Conservation (phyloP, 2,888 invertebrate genomes). For the Drosophila nr. fundita region DNA sequence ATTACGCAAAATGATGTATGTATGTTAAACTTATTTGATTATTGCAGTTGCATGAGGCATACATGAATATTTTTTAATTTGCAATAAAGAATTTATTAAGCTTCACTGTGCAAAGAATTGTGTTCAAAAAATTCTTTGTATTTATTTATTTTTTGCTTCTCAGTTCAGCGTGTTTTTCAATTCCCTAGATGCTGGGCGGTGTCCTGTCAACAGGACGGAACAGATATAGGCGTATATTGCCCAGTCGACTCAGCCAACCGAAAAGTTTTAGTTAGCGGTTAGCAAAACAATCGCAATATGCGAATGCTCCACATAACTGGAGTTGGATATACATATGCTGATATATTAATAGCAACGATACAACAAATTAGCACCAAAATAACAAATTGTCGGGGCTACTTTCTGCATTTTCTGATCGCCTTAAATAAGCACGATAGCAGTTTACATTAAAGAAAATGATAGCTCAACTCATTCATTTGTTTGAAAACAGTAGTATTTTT, state of each 20-base stretch:
- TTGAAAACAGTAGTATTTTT: not conserved
- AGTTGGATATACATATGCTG: not conserved
- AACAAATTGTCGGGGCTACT: too few species aligned
- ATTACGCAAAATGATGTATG: not conserved
- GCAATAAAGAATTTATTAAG: too few species aligned
- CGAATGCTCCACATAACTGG: not conserved
- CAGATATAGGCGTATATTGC: slow-evolving; percentile 1
- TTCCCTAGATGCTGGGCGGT: not conserved
- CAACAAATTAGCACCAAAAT: not conserved
- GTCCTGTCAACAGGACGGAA: slow-evolving; percentile 19
- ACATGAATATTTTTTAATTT: not conserved
- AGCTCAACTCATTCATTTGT: not conserved
- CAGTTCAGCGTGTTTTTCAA: not conserved
- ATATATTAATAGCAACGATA: not conserved
- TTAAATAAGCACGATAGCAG: not conserved
- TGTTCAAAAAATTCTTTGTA: not conserved
- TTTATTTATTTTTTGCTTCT: not conserved
- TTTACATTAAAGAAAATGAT: not conserved
- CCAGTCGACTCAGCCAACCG: not conserved
- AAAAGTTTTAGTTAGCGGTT: slow-evolving; percentile 21
- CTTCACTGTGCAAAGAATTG: not conserved
- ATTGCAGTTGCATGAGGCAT: not conserved
- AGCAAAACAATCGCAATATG: slow-evolving; percentile 33
- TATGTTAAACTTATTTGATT: not conserved
- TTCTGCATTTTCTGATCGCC: not conserved